Evolutionary conservation across 2,113 vertebrate species (phyloP), one percentile per base, ranked within the genome.

Genomic region (Microcebus tavaratra): DNA sequence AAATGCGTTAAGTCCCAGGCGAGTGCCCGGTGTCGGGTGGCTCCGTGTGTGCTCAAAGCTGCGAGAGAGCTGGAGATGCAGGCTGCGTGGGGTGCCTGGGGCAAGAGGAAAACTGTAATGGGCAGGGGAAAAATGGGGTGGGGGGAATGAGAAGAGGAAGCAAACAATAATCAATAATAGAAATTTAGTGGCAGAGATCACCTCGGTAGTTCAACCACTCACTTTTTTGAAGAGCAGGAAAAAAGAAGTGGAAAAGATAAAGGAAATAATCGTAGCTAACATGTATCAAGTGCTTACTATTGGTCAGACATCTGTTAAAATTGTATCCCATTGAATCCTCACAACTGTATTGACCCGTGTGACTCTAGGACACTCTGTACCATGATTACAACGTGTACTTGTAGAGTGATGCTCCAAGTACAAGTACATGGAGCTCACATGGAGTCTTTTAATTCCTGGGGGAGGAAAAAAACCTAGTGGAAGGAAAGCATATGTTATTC

Each of bases 1-100:
- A 27, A 29, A 3, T 2, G 9, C 39, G 6, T 53, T 53, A 18
- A 5, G 18, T 39, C 11, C 5, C 45, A 0, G 15, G 21, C 20
- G 39, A 9, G 14, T 48, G 7, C 27, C 42, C 8, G 2, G 25
- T 34, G 8, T 0, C 0, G 0, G 14, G 12, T 48, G 9, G 11
- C 39, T 57, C 2, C 1, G 6, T 39, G 42, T 48, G 4, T 4
- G 7, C 7, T 9, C 14, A 11, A 12, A 67, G 29, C 39, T 12
- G 61, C 70, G 0, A 7, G n/a, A 59, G 27, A 25, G 23, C 10
- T 63, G 53, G n/a, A 59, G 23, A 42, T 29, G 8, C 5, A 1
- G 6, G 18, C 42, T 7, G 34, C 36, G 0, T 8, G 4, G 21
- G 8, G 11, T 36, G 21, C n/a, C 42, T 45, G 57, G 36, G 13